Percentiles rank a stretch among this genome's conserved stretches.
phyloP scores from a whole-genome alignment of 2,113 vertebrate genomes.

The Cercocebus atys region DNA sequence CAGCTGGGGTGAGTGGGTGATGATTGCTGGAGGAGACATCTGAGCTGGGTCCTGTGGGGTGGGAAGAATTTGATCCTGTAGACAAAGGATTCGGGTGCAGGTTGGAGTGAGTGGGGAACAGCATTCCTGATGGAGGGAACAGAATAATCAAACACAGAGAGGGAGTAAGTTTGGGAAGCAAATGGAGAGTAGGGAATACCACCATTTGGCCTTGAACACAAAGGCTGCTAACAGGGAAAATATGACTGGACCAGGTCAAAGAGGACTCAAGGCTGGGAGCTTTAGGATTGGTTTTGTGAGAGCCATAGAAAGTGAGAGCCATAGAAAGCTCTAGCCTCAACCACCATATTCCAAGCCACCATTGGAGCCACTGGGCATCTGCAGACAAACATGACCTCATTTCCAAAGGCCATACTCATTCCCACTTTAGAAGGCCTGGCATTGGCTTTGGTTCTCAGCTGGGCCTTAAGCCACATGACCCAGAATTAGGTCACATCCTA shows the following conservation, averaged over 20 bases:
- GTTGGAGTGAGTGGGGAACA: not conserved
- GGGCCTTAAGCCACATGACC: conserved; percentile 59
- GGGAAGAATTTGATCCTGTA: not conserved
- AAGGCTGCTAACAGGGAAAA: not conserved
- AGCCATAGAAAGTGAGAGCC: not conserved
- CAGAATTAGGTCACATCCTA: conserved; percentile 61
- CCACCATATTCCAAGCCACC: not conserved
- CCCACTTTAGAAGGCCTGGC: conserved; percentile 23
- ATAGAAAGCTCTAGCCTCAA: not conserved
- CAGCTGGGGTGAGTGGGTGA: rapidly evolving
- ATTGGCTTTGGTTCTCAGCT: conserved; percentile 31
- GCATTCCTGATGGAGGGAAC: not conserved
- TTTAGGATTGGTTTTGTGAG: not conserved
- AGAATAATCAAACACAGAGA: not conserved
- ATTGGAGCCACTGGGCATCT: not conserved
- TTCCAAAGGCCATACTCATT: conserved; percentile 43
- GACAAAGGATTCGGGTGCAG: not conserved
- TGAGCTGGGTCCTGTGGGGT: rapidly evolving
- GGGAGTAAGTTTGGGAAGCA: not conserved
- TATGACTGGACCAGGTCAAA: not conserved
- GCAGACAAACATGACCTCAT: not conserved
- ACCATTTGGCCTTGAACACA: not conserved
- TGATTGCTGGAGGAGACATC: no score
- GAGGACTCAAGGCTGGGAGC: not conserved
- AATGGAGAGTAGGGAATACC: not conserved